phyloP scores from a whole-genome alignment of 92 coral and sea anemone species.

The Zoanthus sociatus region DNA sequence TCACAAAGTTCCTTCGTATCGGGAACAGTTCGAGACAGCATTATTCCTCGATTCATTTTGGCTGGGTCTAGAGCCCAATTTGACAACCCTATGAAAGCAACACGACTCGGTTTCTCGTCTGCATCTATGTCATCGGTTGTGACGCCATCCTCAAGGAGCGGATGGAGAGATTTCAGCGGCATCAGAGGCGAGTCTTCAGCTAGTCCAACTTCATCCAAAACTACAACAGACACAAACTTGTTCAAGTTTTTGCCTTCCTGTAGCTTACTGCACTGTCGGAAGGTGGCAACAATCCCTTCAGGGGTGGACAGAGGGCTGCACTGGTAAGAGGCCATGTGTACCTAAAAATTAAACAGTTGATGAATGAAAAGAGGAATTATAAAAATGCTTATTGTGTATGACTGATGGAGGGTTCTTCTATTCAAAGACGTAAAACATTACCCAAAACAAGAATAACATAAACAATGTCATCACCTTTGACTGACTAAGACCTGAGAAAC shows the following conservation, averaged over 20 bases:
- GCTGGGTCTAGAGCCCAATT: constrained; percentile 78
- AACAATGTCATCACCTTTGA: too few relatives aligned
- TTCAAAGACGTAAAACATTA: too few relatives aligned
- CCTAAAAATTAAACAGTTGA: background rate
- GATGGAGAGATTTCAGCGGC: constrained; percentile 79
- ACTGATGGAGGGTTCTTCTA: too few relatives aligned
- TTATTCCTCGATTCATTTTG: constrained; percentile 73
- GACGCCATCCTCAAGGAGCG: constrained; percentile 73
- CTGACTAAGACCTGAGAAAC: too few relatives aligned
- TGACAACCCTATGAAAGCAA: constrained; percentile 80
- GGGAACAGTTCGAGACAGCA: constrained; percentile 71
- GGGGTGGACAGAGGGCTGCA: constrained; percentile 82
- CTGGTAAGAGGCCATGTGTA: constrained; percentile 65
- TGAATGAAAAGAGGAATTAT: too few relatives aligned
- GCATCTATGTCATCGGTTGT: constrained; percentile 58
- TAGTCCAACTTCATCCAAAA: constrained; percentile 76
- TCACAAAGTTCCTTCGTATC: constrained; percentile 52
- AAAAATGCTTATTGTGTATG: too few relatives aligned
- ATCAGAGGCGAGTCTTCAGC: constrained; percentile 82
- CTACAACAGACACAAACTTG: constrained; percentile 72
- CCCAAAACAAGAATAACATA: too few relatives aligned
- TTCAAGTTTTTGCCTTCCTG: constrained; percentile 62
- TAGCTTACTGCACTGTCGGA: constrained; percentile 67
- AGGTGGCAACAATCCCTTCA: constrained; percentile 71
- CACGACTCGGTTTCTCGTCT: constrained; percentile 53